Percentiles rank a stretch among this genome's conserved stretches.
Evolutionary conservation across 2,797 vertebrate genomes (phyloP).

Genomic region (Schizopygopsis malacanthus): DNA sequence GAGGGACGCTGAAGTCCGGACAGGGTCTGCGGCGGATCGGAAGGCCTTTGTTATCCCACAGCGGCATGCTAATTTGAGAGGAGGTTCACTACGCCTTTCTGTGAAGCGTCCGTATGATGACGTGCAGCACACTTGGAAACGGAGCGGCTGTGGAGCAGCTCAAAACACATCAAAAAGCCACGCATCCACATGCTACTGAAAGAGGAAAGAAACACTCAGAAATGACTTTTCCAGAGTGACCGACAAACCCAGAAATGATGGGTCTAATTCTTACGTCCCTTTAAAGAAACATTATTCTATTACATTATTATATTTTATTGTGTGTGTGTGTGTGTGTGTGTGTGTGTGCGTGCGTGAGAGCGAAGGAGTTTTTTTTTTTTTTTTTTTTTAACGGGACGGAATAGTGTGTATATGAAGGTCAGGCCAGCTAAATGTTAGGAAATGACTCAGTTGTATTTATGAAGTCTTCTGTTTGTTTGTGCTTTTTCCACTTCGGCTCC

Average conservation of each 20-base stretch:
- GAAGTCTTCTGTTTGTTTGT: slow-evolving; percentile 64
- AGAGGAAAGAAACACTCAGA: slow-evolving; percentile 68
- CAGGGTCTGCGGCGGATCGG: slow-evolving; percentile 77
- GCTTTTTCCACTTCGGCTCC: slow-evolving; percentile 68
- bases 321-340: slow-evolving; percentile 53
- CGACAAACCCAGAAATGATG: slow-evolving; percentile 65
- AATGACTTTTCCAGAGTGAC: slow-evolving; percentile 80
- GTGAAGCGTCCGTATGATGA: slow-evolving; percentile 78
- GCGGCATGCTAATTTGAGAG: slow-evolving; percentile 78
- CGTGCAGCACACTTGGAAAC: slow-evolving; percentile 78
- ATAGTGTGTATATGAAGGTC: slow-evolving; percentile 43
- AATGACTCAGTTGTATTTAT: slow-evolving; percentile 65
- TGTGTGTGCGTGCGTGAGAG: slow-evolving; percentile 44
- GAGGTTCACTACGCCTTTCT: slow-evolving; percentile 74
- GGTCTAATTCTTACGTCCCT: slow-evolving; percentile 66
- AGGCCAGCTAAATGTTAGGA: slow-evolving; percentile 56
- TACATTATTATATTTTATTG: slow-evolving; percentile 63
- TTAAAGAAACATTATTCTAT: slow-evolving; percentile 61
- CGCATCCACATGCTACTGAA: slow-evolving; percentile 68
- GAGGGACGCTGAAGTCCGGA: slow-evolving; percentile 67
- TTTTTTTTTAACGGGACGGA: slow-evolving; percentile 12
- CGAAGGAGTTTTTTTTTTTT: slow-evolving; percentile 17
- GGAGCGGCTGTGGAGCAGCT: slow-evolving; percentile 82
- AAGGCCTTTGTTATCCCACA: slow-evolving; percentile 70
- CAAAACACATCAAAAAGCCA: slow-evolving; percentile 83